Conservation (phyloP, 2,113 vertebrate genomes). For the Pelmatolapia mariae region DNA sequence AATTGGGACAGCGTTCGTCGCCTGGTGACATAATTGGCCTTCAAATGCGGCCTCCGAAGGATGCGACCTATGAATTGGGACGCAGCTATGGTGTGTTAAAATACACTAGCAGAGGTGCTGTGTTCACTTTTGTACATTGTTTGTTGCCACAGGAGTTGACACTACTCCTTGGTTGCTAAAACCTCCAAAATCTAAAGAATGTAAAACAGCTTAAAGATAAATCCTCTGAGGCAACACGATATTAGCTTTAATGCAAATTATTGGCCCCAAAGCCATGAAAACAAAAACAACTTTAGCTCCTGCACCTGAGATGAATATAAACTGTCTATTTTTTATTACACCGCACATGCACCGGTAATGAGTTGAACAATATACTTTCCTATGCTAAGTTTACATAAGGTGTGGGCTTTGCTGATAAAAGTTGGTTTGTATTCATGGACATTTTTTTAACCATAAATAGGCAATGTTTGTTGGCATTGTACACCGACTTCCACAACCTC, state of each 20-base stretch:
- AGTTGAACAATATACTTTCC: not conserved
- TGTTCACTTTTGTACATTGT: not conserved
- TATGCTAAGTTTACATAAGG: not conserved
- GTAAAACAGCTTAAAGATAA: not conserved
- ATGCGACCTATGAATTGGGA: fast-evolving
- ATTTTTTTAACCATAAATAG: not conserved
- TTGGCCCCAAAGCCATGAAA: not conserved
- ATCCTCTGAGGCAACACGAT: not conserved
- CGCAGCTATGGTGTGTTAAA: not conserved
- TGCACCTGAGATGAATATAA: not conserved
- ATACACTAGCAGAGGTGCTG: not conserved
- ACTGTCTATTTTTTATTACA: not conserved
- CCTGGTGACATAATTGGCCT: not conserved
- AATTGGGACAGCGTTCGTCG: not conserved
- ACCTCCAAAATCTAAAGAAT: not conserved
- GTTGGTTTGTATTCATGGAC: not conserved
- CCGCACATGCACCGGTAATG: not conserved
- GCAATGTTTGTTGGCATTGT: not conserved
- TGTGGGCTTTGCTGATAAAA: not conserved
- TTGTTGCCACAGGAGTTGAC: not conserved
- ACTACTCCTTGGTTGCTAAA: not conserved
- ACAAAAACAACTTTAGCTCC: not conserved
- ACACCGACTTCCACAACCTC: not conserved
- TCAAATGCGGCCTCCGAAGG: not conserved
- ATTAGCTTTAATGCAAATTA: not conserved